Evolutionary conservation across 2,797 vertebrate genomes (phyloP).

Genomic region (Manis crassicaudata): DNA sequence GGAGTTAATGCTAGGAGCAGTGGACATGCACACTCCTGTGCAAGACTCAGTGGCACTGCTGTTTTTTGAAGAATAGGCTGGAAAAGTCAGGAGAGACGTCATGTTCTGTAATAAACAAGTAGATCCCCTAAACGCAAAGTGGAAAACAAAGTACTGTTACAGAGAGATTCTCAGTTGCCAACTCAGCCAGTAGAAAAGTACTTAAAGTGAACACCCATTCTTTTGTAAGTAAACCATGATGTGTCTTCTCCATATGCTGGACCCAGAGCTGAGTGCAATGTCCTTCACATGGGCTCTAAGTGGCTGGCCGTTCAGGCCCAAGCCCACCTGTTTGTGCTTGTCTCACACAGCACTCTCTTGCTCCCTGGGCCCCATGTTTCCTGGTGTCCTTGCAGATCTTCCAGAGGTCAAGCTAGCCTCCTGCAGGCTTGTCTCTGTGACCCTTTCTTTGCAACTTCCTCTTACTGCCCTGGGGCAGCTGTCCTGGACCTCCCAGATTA

Average conservation of each 20-base stretch:
- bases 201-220: neutral
- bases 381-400: neutral
- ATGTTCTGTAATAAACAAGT: neutral
- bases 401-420: neutral
- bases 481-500: neutral
- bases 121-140: neutral
- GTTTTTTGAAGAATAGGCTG: neutral
- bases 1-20: neutral
- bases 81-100: neutral
- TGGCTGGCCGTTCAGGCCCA: neutral
- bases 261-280: neutral
- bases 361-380: neutral
- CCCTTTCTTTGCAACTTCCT: neutral
- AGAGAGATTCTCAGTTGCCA: neutral
- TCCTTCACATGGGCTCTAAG: neutral
- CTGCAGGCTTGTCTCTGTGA: neutral
- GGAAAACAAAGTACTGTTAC: neutral
- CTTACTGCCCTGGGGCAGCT: neutral
- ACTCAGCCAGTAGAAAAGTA: neutral
- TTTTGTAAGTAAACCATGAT: neutral
- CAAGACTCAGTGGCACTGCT: neutral
- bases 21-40: neutral
- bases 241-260: neutral
- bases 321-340: neutral
- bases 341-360: neutral